A percentile compares a stretch with the other conserved stretches of the same genome.
These are phyloP conservation scores for Iphiclides podalirius DNA, from an alignment of 2,888 invertebrate genomes.

Conservation along the genomic window DNA sequence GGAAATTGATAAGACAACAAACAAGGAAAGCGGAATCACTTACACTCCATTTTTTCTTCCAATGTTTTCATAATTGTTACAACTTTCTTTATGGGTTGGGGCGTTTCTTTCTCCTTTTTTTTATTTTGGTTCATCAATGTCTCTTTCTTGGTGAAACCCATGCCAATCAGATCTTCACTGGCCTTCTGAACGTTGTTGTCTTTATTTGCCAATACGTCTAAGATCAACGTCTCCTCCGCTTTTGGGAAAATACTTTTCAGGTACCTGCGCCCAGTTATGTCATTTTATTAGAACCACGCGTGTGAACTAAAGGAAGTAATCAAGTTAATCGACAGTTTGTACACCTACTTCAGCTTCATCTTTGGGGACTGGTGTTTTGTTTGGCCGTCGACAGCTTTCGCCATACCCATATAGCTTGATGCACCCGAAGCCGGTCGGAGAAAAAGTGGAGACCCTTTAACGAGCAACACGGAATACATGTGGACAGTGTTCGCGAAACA, in stretches of 20 bases:
- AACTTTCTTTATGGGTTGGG: conserved; percentile 68
- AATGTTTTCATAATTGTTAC: conserved; percentile 82
- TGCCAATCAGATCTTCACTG: conserved; percentile 87
- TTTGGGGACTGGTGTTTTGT: conserved; percentile 91
- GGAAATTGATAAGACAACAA: too few species aligned
- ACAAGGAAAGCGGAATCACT: too few species aligned
- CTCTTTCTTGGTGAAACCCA: conserved; percentile 92
- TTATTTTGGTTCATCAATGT: conserved; percentile 55
- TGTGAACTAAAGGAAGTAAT: too few species aligned
- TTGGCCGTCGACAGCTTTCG: conserved; percentile 78
- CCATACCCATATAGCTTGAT: conserved; percentile 80
- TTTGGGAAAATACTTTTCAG: conserved; percentile 94
- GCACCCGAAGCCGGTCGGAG: conserved; percentile 81
- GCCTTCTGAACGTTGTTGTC: conserved; percentile 95
- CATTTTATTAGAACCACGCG: too few species aligned
- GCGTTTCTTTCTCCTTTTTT: conserved; percentile 45
- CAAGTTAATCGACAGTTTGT: conserved; percentile 7
- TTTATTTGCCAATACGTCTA: conserved; percentile 90
- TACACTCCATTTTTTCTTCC: conserved; percentile 80
- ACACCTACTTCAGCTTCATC: conserved; percentile 94
- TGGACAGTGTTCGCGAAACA: too few species aligned
- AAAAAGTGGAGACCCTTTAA: conserved; percentile 78
- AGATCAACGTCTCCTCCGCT: conserved; percentile 91
- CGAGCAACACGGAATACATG: too few species aligned
- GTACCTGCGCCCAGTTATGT: conserved; percentile 85